These are phyloP conservation scores for Astreopora myriophthalma DNA, from an alignment of 64 coral and sea anemone genomes.

Conservation along the genomic window DNA sequence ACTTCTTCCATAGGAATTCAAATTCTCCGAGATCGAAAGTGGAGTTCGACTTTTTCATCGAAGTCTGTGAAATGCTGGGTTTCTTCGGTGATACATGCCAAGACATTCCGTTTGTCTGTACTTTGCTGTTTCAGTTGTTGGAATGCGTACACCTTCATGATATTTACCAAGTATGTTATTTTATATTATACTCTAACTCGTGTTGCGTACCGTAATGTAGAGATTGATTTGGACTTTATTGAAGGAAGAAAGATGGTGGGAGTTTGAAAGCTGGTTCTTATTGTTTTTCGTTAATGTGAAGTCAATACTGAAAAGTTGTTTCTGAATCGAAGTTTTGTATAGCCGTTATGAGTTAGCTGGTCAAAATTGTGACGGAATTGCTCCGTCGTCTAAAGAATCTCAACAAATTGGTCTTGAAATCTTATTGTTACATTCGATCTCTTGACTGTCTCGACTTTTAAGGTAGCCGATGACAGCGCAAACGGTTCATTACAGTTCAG, in stretches of 20 bases:
- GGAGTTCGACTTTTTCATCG: constrained; percentile 71
- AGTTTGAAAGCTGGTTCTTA: no score
- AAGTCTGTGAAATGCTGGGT: constrained; percentile 49
- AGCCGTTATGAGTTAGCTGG: no score
- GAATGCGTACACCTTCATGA: constrained; percentile 32
- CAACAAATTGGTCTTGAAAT: no score
- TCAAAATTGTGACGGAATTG: no score
- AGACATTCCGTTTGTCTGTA: background rate
- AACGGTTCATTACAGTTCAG: constrained; percentile 28
- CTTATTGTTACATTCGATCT: background rate
- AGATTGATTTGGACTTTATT: no score
- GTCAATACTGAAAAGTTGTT: no score
- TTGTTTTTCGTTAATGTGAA: no score
- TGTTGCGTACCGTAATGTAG: no score
- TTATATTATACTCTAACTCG: background rate
- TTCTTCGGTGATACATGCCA: background rate
- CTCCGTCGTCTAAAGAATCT: no score
- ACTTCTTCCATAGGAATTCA: background rate
- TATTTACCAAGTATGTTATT: constrained; percentile 55
- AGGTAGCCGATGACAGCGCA: constrained; percentile 54
- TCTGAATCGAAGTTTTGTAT: no score
- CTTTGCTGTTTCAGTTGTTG: constrained; percentile 8
- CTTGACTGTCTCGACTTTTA: background rate
- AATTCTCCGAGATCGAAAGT: background rate
- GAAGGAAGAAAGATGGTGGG: background rate